Base-by-base conservation (phyloP, 1,140 invertebrate genomes). In the Homalodisca vitripennis region DNA sequence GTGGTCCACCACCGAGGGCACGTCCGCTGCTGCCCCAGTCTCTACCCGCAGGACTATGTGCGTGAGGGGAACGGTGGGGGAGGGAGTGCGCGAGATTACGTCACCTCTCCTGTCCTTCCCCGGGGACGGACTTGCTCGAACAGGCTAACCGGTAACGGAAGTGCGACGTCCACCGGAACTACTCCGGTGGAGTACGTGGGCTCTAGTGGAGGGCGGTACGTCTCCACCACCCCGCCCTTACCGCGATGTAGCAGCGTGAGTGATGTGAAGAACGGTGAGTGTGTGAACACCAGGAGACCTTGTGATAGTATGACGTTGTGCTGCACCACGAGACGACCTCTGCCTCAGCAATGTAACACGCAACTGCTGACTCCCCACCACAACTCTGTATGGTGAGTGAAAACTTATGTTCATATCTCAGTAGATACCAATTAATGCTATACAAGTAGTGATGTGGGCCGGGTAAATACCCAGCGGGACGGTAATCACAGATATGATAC, bases 171-270 rank as follows among this genome's bases (percentile, higher is more conserved):
- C 46, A 67, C 29, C 47, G 53, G 27, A 13, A 30, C 30, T 14
- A 53, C 13, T 0, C 46, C 29, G 22, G 67, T 71, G 22, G 70
- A 71, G 32, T 71, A 71, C 48, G 47, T 71, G 12, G 70, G 70
- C 57, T 31, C 26, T 51, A 62, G 51, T 14, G 70, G 70, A 0
- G 70, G 70, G 1, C 24, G 70, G 13, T 69, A 69, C 47, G 55
- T 71, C 2, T 66, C 60, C 2, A 66, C 63, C 3, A 66, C 63
- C 3, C 69, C 69, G 3, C 69, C 69, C 12, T 34, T 70, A 3
- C 47, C 68, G 22, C 47, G 66, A 13, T 68, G 66, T 20, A 12
- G 22, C 20, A 68, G 66, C 22, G 66, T 55, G 3, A 68, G 47
- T 30, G 66, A 68, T 55, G 66, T 68, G 64, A 65, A 66, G 55